These are phyloP conservation scores for Bostrychus sinensis DNA, from an alignment of 2,113 vertebrate genomes.

Conservation along the genomic window DNA sequence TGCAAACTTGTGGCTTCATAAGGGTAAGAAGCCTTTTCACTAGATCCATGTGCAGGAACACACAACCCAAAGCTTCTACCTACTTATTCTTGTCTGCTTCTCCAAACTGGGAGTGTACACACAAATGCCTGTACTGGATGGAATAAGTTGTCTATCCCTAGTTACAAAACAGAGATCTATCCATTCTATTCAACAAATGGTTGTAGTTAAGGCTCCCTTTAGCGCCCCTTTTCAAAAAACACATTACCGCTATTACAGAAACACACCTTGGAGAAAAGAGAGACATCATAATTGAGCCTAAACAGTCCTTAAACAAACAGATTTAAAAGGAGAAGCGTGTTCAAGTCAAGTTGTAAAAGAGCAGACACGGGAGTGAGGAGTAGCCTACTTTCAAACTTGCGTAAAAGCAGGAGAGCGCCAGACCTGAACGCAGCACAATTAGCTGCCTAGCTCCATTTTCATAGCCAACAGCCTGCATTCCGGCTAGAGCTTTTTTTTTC, in stretches of 20 bases:
- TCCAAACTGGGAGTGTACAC: neutral
- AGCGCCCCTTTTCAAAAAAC: neutral
- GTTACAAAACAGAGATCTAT: too few species aligned
- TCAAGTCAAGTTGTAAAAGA: slow-evolving; percentile 11
- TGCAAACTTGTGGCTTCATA: too few species aligned
- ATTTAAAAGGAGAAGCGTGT: slow-evolving; percentile 25
- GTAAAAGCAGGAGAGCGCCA: slow-evolving; percentile 17
- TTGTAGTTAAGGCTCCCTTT: neutral
- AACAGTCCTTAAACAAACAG: slow-evolving; percentile 48
- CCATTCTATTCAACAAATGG: neutral
- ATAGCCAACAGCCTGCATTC: slow-evolving; percentile 30
- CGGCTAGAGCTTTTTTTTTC: neutral
- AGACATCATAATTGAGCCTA: neutral
- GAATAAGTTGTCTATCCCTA: neutral
- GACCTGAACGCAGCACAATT: slow-evolving; percentile 25
- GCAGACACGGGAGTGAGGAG: slow-evolving; percentile 4
- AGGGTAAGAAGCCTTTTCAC: too few species aligned
- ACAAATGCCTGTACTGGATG: neutral
- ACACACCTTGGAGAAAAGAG: neutral
- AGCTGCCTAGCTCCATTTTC: slow-evolving; percentile 27
- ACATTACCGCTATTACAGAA: neutral
- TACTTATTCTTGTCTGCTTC: neutral
- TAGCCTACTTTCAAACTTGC: slow-evolving; percentile 45
- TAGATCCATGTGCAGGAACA: too few species aligned
- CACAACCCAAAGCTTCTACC: too few species aligned